Base-by-base conservation (phyloP, 2,797 vertebrate genomes). In the Neoniphon sammara region DNA sequence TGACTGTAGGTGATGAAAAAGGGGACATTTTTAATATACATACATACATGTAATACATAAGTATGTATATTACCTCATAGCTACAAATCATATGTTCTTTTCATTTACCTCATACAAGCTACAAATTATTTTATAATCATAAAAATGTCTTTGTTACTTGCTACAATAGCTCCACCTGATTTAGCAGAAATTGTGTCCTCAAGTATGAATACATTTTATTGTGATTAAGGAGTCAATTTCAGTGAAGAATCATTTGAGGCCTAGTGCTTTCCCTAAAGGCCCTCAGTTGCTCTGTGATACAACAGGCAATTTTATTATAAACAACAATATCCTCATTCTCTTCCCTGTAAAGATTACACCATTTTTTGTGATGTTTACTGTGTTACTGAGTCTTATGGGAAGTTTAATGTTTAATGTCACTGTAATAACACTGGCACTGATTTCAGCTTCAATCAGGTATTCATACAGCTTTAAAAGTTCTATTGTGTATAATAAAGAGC, bases 361-460 rank as follows among this genome's bases (percentile, higher is more conserved):
- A 44, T 67, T 59, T 20, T 77, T 25, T 18, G 77, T 78, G 27
- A 83, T 75, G 50, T 83, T 74, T 46, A 77, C 7, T 30, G 46
- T 46, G 39, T 56, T n/a, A 46, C n/a, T 70, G n/a, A 84, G 17
- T 34, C 9, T 25, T 17, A 80, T 21, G 8, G 81, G 77, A 42
- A 84, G 60, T 14, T 7, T 46, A 9, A 64, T 31, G 42, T 52
- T 78, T 5, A 59, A 10, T 20, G 15, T 47, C 56, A 70, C 1
- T 30, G 62, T 31, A 15, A 58, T 12, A 12, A 65, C 64, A 49
- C 20, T 27, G 39, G 68, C 4, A 0, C 15, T 34, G 61, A 86
- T 27, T 56, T 86, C 78, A 55, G 77, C 25, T 60, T 83, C 73
- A 34, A 71, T 3, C 17, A 55, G n/a, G n/a, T 77, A 82, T 46